Evolutionary conservation across 2,113 vertebrate genomes (phyloP), one percentile per base, ranked within the genome.

Genomic region (Chloroceryle aenea): DNA sequence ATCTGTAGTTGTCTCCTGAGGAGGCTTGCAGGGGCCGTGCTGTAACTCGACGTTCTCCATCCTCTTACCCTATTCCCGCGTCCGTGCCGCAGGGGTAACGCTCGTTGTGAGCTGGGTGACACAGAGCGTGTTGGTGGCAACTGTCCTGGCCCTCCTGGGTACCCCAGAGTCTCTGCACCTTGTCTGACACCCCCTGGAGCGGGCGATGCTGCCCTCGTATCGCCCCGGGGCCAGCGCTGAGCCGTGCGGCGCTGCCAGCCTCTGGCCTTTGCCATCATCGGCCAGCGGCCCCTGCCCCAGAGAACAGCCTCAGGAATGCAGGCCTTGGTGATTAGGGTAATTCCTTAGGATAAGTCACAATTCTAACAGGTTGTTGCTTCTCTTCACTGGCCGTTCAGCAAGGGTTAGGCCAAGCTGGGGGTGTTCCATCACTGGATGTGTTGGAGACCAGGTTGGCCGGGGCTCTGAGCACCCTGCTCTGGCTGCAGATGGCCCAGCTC

Each of bases 41-140:
- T 67, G 74, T 36, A 12, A 53, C 26, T 45, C 52, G 14, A 3
- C 12, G 0, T 43, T 8, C 7, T 8, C 13, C 48, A 12, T 67
- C 38, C 36, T 45, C 22, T 38, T 19, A 4, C 14, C 3, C 34
- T 25, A 7, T 47, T 18, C 7, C 84, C 45, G 16, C 29, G 2
- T 13, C 45, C 2, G 0, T 55, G 10, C 23, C 2, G 4, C 8
- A 8, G 1, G 3, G 22, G 47, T 27, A 4, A 25, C 14, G 5
- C 23, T n/a, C 3, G 23, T 4, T 66, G 73, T 29, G 58, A 53
- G 63, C 4, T 79, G 85, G 47, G 2, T 56, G 5, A 18, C 2
- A 18, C 5, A 1, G 68, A 6, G 14, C 22, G 1, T 12, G 42
- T 7, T 48, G 23, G 6, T 7, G 3, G 2, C 27, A 3, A 7